Base-by-base conservation (phyloP, 2,888 invertebrate genomes). In the Epirrhoe tristata region DNA sequence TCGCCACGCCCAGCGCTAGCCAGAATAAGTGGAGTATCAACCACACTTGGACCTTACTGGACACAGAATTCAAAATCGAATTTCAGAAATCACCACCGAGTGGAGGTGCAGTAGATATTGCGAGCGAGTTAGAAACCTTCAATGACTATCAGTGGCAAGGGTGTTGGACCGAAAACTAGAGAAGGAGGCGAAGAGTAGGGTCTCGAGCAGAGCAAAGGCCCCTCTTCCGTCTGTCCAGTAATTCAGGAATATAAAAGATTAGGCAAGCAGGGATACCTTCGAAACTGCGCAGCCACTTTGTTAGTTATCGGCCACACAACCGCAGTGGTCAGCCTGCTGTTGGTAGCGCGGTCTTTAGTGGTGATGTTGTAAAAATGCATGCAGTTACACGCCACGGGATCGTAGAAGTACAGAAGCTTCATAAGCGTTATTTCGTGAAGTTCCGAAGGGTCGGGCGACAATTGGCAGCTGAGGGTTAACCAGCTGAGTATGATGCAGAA, bases 321-420 rank as follows among this genome's bases (percentile, higher is more conserved):
- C 1, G 81, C 82, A 0, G 82, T 80, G 1, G 76, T 69, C 0
- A 70, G 10, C 6, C 67, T 50, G 0, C 46, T 67, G 0, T 78
- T 67, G 1, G 76, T 62, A 1, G 61, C 32, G 6, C 50, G 63
- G 0, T 63, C 8, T 2, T 71, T 69, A 0, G 74, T 64, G 0
- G 89, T 89, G 69, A 87, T 77, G 75, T 93, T 93, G 74, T 91
- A 93, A 77, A 89, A 88, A 60, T 82, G 80, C 3, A 88, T 68
- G 8, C 82, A 75, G 0, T 81, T 86, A 58, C 93, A 93, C 0
- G 86, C 83, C 6, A 75, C 79, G 16, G 93, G 93, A 63, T 93
- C 93, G 71, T 90, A 88, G 0, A 93, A 74, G 67, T 93, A 93
- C 1, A 92, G 70, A 5, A 92, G 74, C 70, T 93, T 93, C 36